These are phyloP conservation scores for Saccostrea echinata DNA, from an alignment of 1,140 invertebrate species.

Conservation along the genomic window DNA sequence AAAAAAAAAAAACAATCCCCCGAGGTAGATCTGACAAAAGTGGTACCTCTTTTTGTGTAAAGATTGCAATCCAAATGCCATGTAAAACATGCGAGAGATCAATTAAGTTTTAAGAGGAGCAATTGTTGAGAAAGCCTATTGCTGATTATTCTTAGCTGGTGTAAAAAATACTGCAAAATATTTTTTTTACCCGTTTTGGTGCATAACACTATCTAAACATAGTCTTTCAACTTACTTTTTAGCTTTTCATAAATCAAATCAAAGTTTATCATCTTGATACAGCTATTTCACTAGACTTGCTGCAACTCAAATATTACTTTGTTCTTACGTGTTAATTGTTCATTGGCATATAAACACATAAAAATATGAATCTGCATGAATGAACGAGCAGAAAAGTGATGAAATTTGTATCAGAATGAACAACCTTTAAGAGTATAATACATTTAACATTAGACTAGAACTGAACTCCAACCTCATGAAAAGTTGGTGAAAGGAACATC, in stretches of 20 bases:
- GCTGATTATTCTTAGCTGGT: background rate
- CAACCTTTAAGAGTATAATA: background rate
- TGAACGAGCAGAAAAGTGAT: background rate
- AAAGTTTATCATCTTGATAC: background rate
- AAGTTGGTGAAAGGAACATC: background rate
- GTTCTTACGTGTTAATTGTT: conserved; percentile 22
- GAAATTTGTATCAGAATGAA: background rate
- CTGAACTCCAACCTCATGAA: background rate
- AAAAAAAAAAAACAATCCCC: background rate
- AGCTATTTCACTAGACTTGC: background rate
- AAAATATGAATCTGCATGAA: background rate
- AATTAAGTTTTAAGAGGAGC: background rate
- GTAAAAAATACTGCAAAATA: background rate
- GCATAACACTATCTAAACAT: too few relatives aligned
- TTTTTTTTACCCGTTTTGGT: too few relatives aligned
- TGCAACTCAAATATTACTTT: background rate
- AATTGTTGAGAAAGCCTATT: background rate
- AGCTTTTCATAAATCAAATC: too few relatives aligned
- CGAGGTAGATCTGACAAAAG: background rate
- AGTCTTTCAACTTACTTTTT: too few relatives aligned
- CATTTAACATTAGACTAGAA: too few relatives aligned
- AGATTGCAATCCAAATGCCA: background rate
- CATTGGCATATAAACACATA: background rate
- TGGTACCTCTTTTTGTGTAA: background rate
- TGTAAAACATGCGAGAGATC: background rate